These are phyloP conservation scores for Notothenia rossii DNA, from an alignment of 2,113 vertebrate genomes.

Conservation along the genomic window DNA sequence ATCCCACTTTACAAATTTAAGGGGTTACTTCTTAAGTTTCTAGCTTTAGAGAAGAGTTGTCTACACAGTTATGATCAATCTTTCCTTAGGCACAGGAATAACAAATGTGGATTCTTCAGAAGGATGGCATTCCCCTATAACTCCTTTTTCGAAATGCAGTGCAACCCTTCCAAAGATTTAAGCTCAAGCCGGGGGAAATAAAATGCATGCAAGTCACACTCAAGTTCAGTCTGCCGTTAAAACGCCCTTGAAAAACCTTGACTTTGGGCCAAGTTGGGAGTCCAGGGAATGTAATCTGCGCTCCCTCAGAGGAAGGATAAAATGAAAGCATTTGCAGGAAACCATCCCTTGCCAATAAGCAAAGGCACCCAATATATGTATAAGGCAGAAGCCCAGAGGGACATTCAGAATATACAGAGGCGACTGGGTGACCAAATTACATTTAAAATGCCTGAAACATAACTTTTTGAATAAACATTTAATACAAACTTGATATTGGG, in stretches of 20 bases:
- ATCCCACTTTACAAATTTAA: constrained; percentile 21
- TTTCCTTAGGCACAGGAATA: constrained; percentile 37
- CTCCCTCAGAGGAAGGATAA: constrained; percentile 26
- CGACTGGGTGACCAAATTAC: background rate
- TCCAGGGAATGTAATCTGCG: constrained; percentile 45
- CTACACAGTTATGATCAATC: constrained; percentile 34
- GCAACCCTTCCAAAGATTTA: constrained; percentile 37
- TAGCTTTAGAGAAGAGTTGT: constrained; percentile 13
- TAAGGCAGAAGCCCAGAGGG: background rate
- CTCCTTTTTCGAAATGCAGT: constrained; percentile 15
- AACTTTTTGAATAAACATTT: constrained; percentile 12
- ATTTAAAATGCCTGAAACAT: constrained; percentile 1
- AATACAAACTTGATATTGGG: constrained; percentile 6
- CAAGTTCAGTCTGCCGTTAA: constrained; percentile 8
- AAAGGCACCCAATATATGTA: background rate
- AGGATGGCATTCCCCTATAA: constrained; percentile 3
- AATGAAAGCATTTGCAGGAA: constrained; percentile 40
- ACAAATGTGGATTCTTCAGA: constrained; percentile 27
- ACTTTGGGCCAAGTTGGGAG: constrained; percentile 42
- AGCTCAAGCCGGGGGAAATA: constrained; percentile 7
- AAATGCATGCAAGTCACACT: background rate
- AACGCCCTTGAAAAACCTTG: constrained; percentile 48
- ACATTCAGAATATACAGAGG: constrained; percentile 17
- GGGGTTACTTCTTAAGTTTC: constrained; percentile 5
- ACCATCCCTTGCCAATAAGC: constrained; percentile 9